phyloP scores from a whole-genome alignment of 1,140 invertebrate species.

The Orchestia grillus region DNA sequence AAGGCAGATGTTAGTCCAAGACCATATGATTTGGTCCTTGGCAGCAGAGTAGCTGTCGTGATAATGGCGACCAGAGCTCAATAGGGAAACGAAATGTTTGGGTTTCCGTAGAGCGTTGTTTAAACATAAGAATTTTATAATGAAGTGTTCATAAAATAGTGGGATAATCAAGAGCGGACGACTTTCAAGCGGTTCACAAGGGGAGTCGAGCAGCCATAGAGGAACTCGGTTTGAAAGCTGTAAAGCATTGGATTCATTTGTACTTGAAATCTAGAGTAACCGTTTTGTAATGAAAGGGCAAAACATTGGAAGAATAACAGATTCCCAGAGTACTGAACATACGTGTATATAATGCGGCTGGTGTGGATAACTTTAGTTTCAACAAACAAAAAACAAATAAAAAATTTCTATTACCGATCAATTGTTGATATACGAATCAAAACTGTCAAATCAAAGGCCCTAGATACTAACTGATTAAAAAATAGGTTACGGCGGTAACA shows the following conservation, averaged over 20 bases:
- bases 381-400: background rate
- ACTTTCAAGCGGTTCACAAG: too few species aligned
- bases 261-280: too few species aligned
- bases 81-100: background rate
- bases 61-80: background rate
- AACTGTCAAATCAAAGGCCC: background rate
- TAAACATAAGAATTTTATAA: too few species aligned
- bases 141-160: too few species aligned
- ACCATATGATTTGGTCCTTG: background rate
- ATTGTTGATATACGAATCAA: background rate
- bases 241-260: too few species aligned
- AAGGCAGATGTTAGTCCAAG: background rate
- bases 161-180: too few species aligned
- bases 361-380: background rate
- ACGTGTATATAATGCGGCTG: background rate
- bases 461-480: background rate
- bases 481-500: background rate
- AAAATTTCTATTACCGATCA: background rate
- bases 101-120: background rate
- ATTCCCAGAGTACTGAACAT: too few species aligned
- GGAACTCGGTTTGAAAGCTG: too few species aligned
- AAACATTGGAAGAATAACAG: too few species aligned
- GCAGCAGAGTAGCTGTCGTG: background rate
- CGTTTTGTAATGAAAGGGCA: too few species aligned
- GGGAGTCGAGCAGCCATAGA: too few species aligned